Conservation (phyloP, 2,888 invertebrate species). For the Ganaspis brasiliensis region DNA sequence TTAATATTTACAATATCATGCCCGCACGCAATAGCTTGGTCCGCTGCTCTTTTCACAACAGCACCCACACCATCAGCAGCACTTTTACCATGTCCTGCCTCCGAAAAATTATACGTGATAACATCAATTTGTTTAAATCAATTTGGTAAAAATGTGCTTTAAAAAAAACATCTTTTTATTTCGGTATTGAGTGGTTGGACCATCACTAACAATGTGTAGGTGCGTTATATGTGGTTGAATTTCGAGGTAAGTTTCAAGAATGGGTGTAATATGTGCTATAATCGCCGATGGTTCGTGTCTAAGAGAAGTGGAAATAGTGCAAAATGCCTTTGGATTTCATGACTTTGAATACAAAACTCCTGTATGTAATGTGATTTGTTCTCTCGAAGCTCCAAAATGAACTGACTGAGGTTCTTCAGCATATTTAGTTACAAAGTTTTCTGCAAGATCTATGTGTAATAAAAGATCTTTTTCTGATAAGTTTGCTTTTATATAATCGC, state of each 20-base stretch:
- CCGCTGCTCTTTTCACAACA: too few relatives aligned
- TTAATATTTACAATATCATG: too few relatives aligned
- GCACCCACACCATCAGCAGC: too few relatives aligned
- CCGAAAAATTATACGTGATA: slow-evolving; percentile 21
- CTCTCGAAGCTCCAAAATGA: too few relatives aligned
- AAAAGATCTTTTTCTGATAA: not conserved
- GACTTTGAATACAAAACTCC: slow-evolving; percentile 29
- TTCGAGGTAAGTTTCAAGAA: slow-evolving; percentile 13
- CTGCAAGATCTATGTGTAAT: slow-evolving; percentile 10
- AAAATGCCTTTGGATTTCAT: slow-evolving; percentile 32
- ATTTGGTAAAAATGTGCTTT: not conserved
- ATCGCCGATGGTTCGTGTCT: slow-evolving; percentile 45
- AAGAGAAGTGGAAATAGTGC: slow-evolving; percentile 34
- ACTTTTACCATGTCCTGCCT: not conserved
- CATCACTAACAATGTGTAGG: slow-evolving; percentile 15
- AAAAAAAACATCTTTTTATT: slow-evolving; percentile 24
- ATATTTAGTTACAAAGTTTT: not conserved
- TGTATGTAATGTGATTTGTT: slow-evolving; percentile 43
- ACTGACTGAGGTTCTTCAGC: too few relatives aligned
- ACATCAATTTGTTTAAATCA: not conserved
- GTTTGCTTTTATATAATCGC: slow-evolving; percentile 17
- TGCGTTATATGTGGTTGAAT: slow-evolving; percentile 5
- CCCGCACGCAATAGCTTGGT: too few relatives aligned
- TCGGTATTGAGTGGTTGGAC: slow-evolving; percentile 22
- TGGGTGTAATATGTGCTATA: slow-evolving; percentile 30